Percentiles rank a stretch among this genome's conserved stretches.
Conservation (phyloP, 2,797 vertebrate species). For the Myioborus miniatus region DNA sequence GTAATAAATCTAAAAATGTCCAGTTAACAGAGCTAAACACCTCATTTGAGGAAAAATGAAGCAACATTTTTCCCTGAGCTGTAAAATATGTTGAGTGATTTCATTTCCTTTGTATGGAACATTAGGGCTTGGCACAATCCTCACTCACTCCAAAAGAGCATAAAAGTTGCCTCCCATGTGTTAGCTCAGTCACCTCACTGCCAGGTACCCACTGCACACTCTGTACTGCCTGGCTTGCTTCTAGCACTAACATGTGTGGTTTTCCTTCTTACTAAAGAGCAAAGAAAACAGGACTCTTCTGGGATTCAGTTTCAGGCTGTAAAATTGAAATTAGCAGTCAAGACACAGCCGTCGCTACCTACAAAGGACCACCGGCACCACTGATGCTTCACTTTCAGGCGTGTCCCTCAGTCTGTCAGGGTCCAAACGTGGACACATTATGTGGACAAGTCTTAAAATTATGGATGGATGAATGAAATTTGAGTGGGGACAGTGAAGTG, state of each 20-base stretch:
- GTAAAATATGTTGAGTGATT: constrained; percentile 53
- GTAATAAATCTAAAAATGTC: constrained; percentile 63
- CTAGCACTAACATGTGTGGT: constrained; percentile 40
- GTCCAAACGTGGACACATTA: accelerated
- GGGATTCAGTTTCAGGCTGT: constrained; percentile 44
- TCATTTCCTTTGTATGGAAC: constrained; percentile 54
- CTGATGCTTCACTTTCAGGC: not conserved
- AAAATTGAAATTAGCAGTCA: constrained; percentile 65
- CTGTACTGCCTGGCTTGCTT: constrained; percentile 20
- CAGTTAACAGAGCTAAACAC: constrained; percentile 46
- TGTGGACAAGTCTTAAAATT: not conserved
- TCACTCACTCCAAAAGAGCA: constrained; percentile 34
- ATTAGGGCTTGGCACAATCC: constrained; percentile 62
- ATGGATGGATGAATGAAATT: not conserved
- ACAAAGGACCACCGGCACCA: constrained; percentile 36
- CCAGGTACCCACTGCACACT: constrained; percentile 42
- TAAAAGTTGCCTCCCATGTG: constrained; percentile 39
- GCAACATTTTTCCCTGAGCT: constrained; percentile 31
- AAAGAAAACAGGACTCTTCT: constrained; percentile 58
- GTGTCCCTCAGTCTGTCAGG: not conserved
- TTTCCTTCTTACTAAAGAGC: constrained; percentile 44
- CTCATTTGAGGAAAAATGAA: constrained; percentile 68
- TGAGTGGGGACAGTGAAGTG: not conserved
- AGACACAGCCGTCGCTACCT: constrained; percentile 16
- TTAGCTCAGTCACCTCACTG: constrained; percentile 16